Evolutionary conservation across 1,140 invertebrate genomes (phyloP).

Genomic region (Aphidius gifuensis): DNA sequence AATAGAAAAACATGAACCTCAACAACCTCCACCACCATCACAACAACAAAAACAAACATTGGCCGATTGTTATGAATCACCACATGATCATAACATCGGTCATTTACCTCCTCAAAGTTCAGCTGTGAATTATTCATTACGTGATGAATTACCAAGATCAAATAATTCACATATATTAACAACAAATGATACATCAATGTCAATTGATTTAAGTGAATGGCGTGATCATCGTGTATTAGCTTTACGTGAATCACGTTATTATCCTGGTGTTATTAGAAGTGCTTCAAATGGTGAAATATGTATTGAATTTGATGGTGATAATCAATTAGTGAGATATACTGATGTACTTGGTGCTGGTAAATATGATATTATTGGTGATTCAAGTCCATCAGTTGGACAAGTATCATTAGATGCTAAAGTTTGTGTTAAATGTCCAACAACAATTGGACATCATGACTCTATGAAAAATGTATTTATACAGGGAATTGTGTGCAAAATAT

Average conservation of each 20-base stretch:
- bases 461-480: slow-evolving; percentile 73
- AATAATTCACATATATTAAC: slow-evolving; percentile 31
- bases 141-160: slow-evolving; percentile 44
- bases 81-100: slow-evolving; percentile 43
- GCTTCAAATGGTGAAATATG: slow-evolving; percentile 46
- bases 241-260: slow-evolving; percentile 75
- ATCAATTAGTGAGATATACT: slow-evolving; percentile 63
- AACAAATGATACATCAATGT: slow-evolving; percentile 32
- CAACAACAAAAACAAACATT: slow-evolving; percentile 13
- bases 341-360: slow-evolving; percentile 74
- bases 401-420: slow-evolving; percentile 66
- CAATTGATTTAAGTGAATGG: slow-evolving; percentile 87
- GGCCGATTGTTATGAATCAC: slow-evolving; percentile 17
- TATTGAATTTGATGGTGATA: slow-evolving; percentile 56
- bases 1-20: slow-evolving; percentile 31
- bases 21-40: slow-evolving; percentile 35
- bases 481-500: slow-evolving; percentile 74
- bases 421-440: slow-evolving; percentile 60
- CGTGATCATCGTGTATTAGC: slow-evolving; percentile 85
- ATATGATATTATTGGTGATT: slow-evolving; percentile 89
- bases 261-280: slow-evolving; percentile 71
- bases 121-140: slow-evolving; percentile 62
- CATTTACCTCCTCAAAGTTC: slow-evolving; percentile 57
- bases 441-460: slow-evolving; percentile 43
- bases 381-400: slow-evolving; percentile 80